Evolutionary conservation across 1,140 invertebrate species (phyloP).

Genomic region (Sitobion miscanthi): DNA sequence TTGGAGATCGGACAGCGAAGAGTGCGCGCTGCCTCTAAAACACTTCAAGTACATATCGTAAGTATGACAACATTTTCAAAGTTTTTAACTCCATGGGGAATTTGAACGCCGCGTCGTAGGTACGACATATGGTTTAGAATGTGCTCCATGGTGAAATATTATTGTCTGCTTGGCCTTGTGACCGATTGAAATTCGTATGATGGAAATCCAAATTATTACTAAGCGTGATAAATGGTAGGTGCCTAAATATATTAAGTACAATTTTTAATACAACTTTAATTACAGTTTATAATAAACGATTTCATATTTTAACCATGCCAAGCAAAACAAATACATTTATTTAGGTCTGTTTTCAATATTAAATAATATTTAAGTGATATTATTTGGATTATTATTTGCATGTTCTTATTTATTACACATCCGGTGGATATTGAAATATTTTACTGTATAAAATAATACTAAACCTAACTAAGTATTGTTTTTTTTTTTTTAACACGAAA

Average conservation of each 20-base stretch:
- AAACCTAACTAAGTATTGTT: background rate
- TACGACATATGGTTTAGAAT: no score
- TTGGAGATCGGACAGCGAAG: constrained; percentile 38
- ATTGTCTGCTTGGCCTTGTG: no score
- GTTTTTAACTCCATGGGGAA: background rate
- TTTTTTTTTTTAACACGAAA: background rate
- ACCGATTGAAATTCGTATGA: no score
- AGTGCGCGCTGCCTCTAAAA: constrained; percentile 41
- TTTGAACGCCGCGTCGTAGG: no score
- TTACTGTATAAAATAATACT: background rate
- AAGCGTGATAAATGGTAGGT: no score
- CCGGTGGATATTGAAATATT: background rate
- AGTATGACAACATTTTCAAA: background rate
- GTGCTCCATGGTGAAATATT: no score
- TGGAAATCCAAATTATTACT: no score
- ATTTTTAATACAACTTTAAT: no score
- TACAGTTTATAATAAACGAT: background rate
- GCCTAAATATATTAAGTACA: no score
- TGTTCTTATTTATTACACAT: background rate
- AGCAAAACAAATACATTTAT: background rate
- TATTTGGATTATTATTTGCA: background rate
- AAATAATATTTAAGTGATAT: background rate
- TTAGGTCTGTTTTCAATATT: background rate
- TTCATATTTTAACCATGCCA: background rate
- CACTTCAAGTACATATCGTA: constrained; percentile 51